Conservation (phyloP, 2,888 invertebrate species). For the Oligia strigilis region DNA sequence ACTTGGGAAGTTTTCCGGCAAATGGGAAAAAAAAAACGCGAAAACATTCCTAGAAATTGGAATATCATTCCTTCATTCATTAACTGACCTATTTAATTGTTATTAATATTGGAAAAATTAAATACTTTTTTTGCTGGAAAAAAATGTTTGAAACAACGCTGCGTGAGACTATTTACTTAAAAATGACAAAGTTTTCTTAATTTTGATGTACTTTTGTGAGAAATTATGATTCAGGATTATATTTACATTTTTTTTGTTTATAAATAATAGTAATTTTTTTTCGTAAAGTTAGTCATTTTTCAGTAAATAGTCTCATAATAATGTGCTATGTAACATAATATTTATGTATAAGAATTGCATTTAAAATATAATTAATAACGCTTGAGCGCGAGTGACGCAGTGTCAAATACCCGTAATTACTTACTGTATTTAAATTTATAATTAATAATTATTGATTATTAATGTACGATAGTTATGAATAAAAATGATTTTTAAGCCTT, state of each 20-base stretch:
- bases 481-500: constrained; percentile 89
- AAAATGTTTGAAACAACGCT: constrained; percentile 31
- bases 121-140: constrained; percentile 20
- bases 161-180: constrained; percentile 18
- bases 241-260: constrained; percentile 15
- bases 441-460: constrained; percentile 82
- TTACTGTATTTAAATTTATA: constrained; percentile 87
- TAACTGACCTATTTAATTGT: constrained; percentile 34
- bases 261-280: not conserved
- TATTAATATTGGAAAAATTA: constrained; percentile 36
- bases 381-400: constrained; percentile 80
- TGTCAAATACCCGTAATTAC: constrained; percentile 83
- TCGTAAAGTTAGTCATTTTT: not conserved
- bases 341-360: constrained; percentile 78
- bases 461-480: constrained; percentile 90
- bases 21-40: constrained; percentile 28
- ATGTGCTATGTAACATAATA: constrained; percentile 62
- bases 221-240: not conserved
- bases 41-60: constrained; percentile 53
- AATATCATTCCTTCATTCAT: constrained; percentile 51
- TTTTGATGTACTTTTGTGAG: not conserved
- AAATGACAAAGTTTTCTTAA: not conserved
- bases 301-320: not conserved
- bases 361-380: constrained; percentile 80
- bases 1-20: constrained; percentile 31